phyloP scores from a whole-genome alignment of 2,888 invertebrate genomes.

The Argynnis bischoffii region DNA sequence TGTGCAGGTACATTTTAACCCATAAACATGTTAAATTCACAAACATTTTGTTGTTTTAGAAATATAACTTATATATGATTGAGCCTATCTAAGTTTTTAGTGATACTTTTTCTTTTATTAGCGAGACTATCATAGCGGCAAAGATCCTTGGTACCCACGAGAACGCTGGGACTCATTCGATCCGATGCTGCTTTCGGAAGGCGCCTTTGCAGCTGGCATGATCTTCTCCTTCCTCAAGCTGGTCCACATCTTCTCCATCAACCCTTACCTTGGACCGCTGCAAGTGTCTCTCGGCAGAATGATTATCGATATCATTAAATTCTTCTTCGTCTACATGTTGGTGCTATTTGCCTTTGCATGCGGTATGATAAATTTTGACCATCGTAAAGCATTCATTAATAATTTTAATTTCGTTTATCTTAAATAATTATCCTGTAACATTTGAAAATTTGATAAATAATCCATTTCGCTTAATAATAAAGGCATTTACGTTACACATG shows the following conservation, averaged over 20 bases:
- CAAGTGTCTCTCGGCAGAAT: conserved; percentile 97
- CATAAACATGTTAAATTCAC: background rate
- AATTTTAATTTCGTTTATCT: background rate
- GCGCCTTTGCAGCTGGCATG: conserved; percentile 98
- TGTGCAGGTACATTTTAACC: conserved; percentile 86
- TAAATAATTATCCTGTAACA: no score
- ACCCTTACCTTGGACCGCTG: conserved; percentile 95
- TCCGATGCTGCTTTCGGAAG: conserved; percentile 96
- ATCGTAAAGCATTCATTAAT: no score
- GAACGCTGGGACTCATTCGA: conserved; percentile 97
- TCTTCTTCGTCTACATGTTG: conserved; percentile 96
- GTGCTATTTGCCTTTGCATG: conserved; percentile 98
- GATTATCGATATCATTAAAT: conserved; percentile 97
- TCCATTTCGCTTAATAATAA: background rate
- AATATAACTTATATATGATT: no score
- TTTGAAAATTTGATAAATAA: background rate
- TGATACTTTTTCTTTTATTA: conserved; percentile 49
- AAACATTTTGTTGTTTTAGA: background rate
- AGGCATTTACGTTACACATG: background rate
- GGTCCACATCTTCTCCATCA: conserved; percentile 98
- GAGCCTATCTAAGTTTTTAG: no score
- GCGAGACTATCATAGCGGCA: conserved; percentile 86
- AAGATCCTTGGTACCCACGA: conserved; percentile 92
- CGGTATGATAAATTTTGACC: conserved; percentile 76
- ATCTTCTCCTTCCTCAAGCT: conserved; percentile 97